Evolutionary conservation across 2,888 invertebrate species (phyloP).

Genomic region (Ornithoptera alexandrae): DNA sequence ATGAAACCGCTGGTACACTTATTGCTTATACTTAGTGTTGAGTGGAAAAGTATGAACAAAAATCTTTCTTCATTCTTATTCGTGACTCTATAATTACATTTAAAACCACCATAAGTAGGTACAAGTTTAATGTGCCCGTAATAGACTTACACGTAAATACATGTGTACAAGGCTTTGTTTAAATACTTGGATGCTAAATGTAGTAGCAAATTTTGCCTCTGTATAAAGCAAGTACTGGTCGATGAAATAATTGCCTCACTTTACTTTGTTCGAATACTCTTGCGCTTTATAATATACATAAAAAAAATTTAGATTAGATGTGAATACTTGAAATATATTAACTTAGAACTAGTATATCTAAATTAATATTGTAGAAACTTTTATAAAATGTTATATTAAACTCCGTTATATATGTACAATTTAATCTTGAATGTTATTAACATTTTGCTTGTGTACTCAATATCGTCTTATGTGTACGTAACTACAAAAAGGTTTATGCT

Average conservation of each 20-base stretch:
- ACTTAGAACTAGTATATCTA: background rate
- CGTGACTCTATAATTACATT: background rate
- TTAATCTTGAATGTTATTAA: too few relatives aligned
- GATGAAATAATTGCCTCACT: slow-evolving; percentile 26
- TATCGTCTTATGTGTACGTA: too few relatives aligned
- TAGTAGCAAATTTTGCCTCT: slow-evolving; percentile 16
- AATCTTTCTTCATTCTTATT: background rate
- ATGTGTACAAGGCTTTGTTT: background rate
- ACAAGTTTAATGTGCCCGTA: background rate
- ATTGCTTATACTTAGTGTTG: too few relatives aligned
- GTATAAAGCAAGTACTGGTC: slow-evolving; percentile 18
- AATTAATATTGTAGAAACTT: background rate
- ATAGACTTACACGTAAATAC: background rate
- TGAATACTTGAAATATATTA: background rate
- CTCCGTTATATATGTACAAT: too few relatives aligned
- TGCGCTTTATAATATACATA: background rate
- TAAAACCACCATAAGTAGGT: background rate
- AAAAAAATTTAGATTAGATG: background rate
- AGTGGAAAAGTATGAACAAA: too few relatives aligned
- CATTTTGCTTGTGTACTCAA: too few relatives aligned
- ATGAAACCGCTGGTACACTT: too few relatives aligned
- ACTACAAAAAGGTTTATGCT: too few relatives aligned
- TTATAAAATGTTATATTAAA: background rate
- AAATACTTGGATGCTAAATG: slow-evolving; percentile 1
- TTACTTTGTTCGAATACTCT: slow-evolving; percentile 6